Conservation (phyloP, 2,797 vertebrate genomes). For the Gymnoscopelus microlampas region DNA sequence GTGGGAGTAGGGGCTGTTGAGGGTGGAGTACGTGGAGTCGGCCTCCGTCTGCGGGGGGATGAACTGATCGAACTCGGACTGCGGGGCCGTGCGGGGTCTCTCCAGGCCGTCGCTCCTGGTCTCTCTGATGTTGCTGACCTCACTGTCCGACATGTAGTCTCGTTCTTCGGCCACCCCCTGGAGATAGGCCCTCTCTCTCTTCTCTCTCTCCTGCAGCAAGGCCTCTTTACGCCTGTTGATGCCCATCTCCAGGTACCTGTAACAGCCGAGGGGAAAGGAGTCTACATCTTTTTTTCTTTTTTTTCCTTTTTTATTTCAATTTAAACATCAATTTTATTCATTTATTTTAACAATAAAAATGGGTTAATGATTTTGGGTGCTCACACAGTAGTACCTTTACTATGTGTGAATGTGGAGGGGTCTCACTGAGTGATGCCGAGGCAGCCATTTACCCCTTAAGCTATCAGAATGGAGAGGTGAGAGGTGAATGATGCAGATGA, state of each 20-base stretch:
- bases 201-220: constrained; percentile 96
- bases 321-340: constrained; percentile 6
- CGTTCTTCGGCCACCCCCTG: constrained; percentile 98
- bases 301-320: neutral
- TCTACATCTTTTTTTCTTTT: neutral
- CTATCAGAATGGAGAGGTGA: constrained; percentile 66
- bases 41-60: constrained; percentile 95
- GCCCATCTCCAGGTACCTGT: constrained; percentile 97
- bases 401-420: constrained; percentile 74
- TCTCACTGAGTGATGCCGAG: constrained; percentile 78
- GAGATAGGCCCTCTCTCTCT: constrained; percentile 96
- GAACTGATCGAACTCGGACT: constrained; percentile 95
- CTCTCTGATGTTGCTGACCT: constrained; percentile 94
- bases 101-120: constrained; percentile 89
- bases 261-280: constrained; percentile 6
- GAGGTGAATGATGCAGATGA: constrained; percentile 73
- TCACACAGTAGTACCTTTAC: constrained; percentile 80
- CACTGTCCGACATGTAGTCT: constrained; percentile 99
- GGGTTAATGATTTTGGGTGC: constrained; percentile 45
- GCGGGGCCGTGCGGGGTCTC: constrained; percentile 94
- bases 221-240: constrained; percentile 98
- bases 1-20: constrained; percentile 92
- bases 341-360: constrained; percentile 30
- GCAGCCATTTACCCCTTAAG: constrained; percentile 80
- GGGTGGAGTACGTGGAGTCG: constrained; percentile 92